Evolutionary conservation across 2,113 vertebrate genomes (phyloP).

Genomic region (pig (Sus scrofa)): T2T-Sscrofa CM000812.6:56476001-56476500

Average conservation of each 20-base stretch:
- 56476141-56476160: constrained; percentile 54
- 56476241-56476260: constrained; percentile 61
- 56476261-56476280: constrained; percentile 51
- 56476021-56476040: constrained; percentile 58
- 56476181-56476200: constrained; percentile 54
- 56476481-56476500: background rate
- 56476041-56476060: constrained; percentile 55
- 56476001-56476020: background rate
- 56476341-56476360: constrained; percentile 14
- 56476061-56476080: constrained; percentile 44
- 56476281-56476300: constrained; percentile 52
- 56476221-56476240: constrained; percentile 59
- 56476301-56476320: constrained; percentile 41
- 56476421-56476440: constrained; percentile 51
- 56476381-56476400: constrained; percentile 53
- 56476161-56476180: constrained; percentile 68
- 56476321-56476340: constrained; percentile 55
- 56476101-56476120: constrained; percentile 72
- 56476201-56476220: constrained; percentile 52
- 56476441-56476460: constrained; percentile 49
- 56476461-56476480: background rate
- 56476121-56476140: constrained; percentile 68
- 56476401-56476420: constrained; percentile 46
- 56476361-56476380: constrained; percentile 56
- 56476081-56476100: constrained; percentile 67